phyloP scores from a whole-genome alignment of 2,797 vertebrate species.

The Pseudotriccus pelzelni region DNA sequence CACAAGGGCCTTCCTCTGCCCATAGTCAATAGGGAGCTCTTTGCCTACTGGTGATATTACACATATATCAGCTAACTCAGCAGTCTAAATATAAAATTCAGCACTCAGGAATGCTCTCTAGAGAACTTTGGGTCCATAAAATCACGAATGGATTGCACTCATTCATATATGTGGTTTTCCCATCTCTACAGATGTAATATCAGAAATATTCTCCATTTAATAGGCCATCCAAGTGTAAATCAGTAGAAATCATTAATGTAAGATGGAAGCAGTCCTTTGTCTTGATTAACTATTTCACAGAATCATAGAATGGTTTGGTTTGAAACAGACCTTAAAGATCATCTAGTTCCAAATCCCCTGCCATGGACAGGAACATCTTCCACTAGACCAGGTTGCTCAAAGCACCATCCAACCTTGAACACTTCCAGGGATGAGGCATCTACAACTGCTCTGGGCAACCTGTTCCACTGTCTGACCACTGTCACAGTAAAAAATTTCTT shows the following conservation, averaged over 20 bases:
- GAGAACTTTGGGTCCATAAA: conserved; percentile 47
- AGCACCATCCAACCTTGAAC: neutral
- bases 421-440: neutral
- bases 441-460: neutral
- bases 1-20: neutral
- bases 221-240: conserved; percentile 26
- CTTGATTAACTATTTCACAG: conserved; percentile 22
- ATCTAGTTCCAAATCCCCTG: neutral
- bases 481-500: neutral
- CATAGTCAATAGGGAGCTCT: neutral
- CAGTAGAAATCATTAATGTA: neutral
- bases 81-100: conserved; percentile 50
- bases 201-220: conserved; percentile 27
- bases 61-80: conserved; percentile 40
- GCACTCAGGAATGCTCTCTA: conserved; percentile 27
- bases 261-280: neutral
- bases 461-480: neutral
- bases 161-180: conserved; percentile 25
- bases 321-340: neutral
- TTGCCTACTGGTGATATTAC: neutral
- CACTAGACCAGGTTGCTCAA: neutral
- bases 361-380: no score
- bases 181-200: conserved; percentile 21
- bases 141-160: neutral
- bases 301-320: neutral